Evolutionary conservation across 1,140 invertebrate species (phyloP).

Genomic region (Rhyacophila brunnea): DNA sequence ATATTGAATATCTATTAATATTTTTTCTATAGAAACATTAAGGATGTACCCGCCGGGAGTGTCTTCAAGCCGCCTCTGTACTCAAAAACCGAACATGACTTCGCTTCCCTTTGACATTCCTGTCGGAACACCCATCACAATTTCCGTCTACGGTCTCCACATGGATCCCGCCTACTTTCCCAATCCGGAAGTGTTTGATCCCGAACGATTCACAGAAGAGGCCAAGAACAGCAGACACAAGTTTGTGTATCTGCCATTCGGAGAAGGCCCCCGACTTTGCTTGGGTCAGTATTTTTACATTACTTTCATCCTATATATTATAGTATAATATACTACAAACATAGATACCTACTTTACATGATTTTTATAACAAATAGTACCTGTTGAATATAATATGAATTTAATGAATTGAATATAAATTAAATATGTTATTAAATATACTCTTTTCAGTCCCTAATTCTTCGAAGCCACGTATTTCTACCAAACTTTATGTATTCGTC

Average conservation of each 20-base stretch:
- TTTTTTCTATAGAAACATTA: slow-evolving; percentile 15
- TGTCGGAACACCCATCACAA: slow-evolving; percentile 34
- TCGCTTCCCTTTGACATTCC: slow-evolving; percentile 3
- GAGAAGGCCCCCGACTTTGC: slow-evolving; percentile 54
- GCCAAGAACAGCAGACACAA: slow-evolving; percentile 39
- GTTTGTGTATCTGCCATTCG: slow-evolving; percentile 56
- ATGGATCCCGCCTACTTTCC: slow-evolving; percentile 51
- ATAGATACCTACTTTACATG: too few species aligned
- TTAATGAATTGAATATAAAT: too few species aligned
- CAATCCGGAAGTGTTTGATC: slow-evolving; percentile 60
- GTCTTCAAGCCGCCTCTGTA: slow-evolving; percentile 12
- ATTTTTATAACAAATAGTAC: too few species aligned
- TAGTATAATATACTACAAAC: too few species aligned
- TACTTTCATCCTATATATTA: too few species aligned
- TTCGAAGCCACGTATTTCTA: too few species aligned
- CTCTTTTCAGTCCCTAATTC: too few species aligned
- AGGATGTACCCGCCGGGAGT: slow-evolving; percentile 11
- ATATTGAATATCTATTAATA: too few species aligned
- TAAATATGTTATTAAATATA: too few species aligned
- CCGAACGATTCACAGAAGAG: slow-evolving; percentile 56
- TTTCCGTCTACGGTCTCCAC: slow-evolving; percentile 38
- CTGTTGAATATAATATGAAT: too few species aligned
- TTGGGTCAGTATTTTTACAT: slow-evolving; percentile 32
- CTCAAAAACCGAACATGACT: slow-evolving; percentile 4
- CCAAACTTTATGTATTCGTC: too few species aligned